Evolutionary conservation across 2,888 invertebrate species (phyloP), one percentile per base, ranked within the genome.

Genomic region (Drosophila paranaensis): DNA sequence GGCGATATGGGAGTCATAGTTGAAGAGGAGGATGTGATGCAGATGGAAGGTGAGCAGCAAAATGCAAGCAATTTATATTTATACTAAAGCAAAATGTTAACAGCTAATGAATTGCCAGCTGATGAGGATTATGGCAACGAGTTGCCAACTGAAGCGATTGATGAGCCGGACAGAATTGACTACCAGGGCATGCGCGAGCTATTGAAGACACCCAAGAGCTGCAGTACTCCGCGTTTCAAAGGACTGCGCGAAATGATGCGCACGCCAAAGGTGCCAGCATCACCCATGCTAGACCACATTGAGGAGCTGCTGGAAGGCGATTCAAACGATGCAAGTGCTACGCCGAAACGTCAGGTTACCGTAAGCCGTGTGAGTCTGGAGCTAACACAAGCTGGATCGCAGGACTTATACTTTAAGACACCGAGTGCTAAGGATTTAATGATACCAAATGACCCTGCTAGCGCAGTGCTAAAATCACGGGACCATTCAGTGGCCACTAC

Each of bases 401-500:
- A 90, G 0, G 91, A 90, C 13, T 56, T 79, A 53, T 88, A 86
- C 50, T 86, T 92, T 14, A 92, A 90, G 50, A 92, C 92, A 13
- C 92, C 92, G 13, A 85, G 91, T 27, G 91, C 91, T 13, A 90
- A 88, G 67, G 81, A 90, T 58, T 67, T 90, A 1, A 92, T 92
- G 92, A 84, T 92, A 46, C 85, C 91, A 6, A 88, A 75, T 37
- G 82, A 91, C 1, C 92, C 92, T 0, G 87, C 91, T 5, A 92
- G 92, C 73, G 84, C 90, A 0, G 73, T 91, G 9, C 71, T 92
- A 20, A 86, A 91, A 43, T 72, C 83, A 25, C 67, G 76, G 0
- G 53, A 69, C 0, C 81, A 79, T 58, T 81, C 85, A 0, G 39
- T 85, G 1, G 80, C 79, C 33, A 57, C 85, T 13, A 62, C 82